Evolutionary conservation across 2,888 invertebrate genomes (phyloP).

Genomic region (Lissocephala sabroskyi): DNA sequence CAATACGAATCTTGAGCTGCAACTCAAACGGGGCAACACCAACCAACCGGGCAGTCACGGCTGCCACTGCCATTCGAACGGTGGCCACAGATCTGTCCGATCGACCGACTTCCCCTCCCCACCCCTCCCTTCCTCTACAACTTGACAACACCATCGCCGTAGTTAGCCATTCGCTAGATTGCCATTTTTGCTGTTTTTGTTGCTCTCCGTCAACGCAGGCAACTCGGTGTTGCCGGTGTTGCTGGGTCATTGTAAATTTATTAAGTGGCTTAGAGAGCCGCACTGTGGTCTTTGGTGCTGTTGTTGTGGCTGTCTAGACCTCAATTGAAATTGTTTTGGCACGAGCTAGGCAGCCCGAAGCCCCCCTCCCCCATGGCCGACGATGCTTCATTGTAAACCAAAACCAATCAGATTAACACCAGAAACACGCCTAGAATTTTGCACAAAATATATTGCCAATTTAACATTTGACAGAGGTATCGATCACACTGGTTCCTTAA

Average conservation of each 20-base stretch:
- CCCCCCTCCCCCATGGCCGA: too few relatives aligned
- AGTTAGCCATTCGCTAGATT: constrained; percentile 30
- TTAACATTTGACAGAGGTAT: too few relatives aligned
- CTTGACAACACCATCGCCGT: too few relatives aligned
- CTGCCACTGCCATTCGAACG: constrained; percentile 42
- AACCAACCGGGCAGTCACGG: too few relatives aligned
- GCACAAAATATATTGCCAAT: too few relatives aligned
- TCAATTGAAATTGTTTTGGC: constrained; percentile 37
- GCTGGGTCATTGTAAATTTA: constrained; percentile 54
- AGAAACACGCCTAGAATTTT: too few relatives aligned
- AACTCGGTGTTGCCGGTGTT: background rate
- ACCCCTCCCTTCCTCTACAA: too few relatives aligned
- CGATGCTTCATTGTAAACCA: too few relatives aligned
- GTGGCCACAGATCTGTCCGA: constrained; percentile 29
- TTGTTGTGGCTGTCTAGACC: constrained; percentile 7
- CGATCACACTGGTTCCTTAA: too few relatives aligned
- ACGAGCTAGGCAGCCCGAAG: constrained; percentile 4
- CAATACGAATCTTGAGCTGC: constrained; percentile 22
- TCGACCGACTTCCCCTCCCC: background rate
- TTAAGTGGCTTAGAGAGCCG: constrained; percentile 42
- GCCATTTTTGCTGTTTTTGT: constrained; percentile 44
- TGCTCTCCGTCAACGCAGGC: background rate
- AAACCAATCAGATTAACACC: too few relatives aligned
- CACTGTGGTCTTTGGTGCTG: too few relatives aligned
- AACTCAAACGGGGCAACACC: too few relatives aligned